Conservation (phyloP, 2,888 invertebrate genomes). For the Drosophila basisetae region DNA sequence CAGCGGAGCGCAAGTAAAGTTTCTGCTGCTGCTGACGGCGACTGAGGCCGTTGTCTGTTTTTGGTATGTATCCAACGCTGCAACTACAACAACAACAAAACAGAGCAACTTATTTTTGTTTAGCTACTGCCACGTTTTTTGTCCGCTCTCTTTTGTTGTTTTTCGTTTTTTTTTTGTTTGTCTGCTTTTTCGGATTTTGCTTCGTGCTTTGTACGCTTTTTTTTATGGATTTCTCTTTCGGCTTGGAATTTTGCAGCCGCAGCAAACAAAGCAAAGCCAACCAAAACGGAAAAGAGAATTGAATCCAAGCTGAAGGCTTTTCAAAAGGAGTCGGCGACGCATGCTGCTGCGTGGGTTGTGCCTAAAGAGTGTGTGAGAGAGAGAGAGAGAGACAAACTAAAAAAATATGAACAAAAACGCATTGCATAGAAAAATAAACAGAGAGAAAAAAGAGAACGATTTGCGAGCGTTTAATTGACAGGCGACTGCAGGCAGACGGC, state of each 20-base stretch:
- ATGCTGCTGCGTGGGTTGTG: constrained; percentile 19
- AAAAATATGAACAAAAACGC: neutral
- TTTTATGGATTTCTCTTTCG: constrained; percentile 67
- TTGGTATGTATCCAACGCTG: constrained; percentile 67
- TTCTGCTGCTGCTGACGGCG: constrained; percentile 30
- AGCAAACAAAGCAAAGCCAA: constrained; percentile 39
- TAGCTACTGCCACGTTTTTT: constrained; percentile 70
- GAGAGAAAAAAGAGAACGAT: constrained; percentile 20
- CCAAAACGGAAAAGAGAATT: constrained; percentile 65
- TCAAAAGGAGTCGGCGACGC: constrained; percentile 1
- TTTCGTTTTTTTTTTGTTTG: constrained; percentile 40
- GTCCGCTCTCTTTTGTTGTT: constrained; percentile 44
- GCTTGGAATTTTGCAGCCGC: constrained; percentile 55
- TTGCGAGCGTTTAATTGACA: constrained; percentile 57
- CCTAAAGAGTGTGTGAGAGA: neutral
- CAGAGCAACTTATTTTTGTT: constrained; percentile 71
- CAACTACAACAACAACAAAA: constrained; percentile 38
- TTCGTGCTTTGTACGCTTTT: constrained; percentile 46
- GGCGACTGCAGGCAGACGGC: constrained; percentile 26
- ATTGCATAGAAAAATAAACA: constrained; percentile 29
- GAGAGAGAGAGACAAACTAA: neutral
- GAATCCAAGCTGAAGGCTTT: constrained; percentile 46
- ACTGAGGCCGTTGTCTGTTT: constrained; percentile 67
- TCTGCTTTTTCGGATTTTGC: constrained; percentile 33
- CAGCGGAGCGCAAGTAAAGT: constrained; percentile 47